Evolutionary conservation across 2,113 vertebrate species (phyloP).

Genomic region (Bothrops jararaca): DNA sequence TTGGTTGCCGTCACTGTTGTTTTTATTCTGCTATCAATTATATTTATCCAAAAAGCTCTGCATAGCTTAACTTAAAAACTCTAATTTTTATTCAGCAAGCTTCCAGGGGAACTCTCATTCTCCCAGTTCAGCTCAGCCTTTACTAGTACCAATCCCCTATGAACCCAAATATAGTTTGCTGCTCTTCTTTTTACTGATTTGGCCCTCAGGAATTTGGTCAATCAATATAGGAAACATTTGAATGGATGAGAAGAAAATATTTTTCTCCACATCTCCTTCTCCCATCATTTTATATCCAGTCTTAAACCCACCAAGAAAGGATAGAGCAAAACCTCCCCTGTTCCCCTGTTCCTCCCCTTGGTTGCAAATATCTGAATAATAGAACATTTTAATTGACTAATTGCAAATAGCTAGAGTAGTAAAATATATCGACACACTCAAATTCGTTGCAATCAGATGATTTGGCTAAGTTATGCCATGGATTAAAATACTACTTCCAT

Average conservation of each 20-base stretch:
- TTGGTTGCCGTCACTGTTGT: background rate
- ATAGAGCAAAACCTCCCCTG: background rate
- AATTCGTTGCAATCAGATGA: background rate
- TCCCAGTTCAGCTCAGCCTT: constrained; percentile 23
- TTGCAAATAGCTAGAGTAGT: background rate
- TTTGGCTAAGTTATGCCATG: background rate
- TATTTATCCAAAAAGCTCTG: background rate
- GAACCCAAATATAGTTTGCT: constrained; percentile 37
- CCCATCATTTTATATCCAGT: too few species aligned
- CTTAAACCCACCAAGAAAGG: constrained; percentile 18
- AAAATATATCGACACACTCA: background rate
- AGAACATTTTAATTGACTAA: constrained; percentile 2
- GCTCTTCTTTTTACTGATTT: constrained; percentile 9
- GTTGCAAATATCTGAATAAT: background rate
- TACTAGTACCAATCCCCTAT: constrained; percentile 24
- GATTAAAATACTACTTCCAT: background rate
- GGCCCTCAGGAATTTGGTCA: background rate
- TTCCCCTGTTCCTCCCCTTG: background rate
- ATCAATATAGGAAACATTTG: background rate
- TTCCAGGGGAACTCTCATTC: constrained; percentile 20
- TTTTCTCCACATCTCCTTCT: background rate
- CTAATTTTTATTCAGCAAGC: constrained; percentile 21
- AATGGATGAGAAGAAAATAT: background rate
- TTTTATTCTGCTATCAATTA: background rate
- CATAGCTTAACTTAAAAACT: background rate